Evolutionary conservation across 2,797 vertebrate genomes (phyloP), one percentile per base, ranked within the genome.

Genomic region (Bufotes viridis): DNA sequence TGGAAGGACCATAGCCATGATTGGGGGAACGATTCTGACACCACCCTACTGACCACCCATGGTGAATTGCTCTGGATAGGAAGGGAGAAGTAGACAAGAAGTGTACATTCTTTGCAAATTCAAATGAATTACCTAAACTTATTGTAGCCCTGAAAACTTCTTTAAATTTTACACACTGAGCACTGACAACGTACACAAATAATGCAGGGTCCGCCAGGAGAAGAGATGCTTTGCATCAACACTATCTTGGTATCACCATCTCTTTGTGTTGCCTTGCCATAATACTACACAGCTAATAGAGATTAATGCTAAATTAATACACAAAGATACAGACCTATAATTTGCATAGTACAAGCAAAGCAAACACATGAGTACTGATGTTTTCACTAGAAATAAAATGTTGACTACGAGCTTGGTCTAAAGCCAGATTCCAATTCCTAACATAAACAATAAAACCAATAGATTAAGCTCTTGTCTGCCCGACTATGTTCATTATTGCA

Each of bases 361-460:
- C 72, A 74, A 72, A 74, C 42, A 74, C 1, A 22, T 22, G 34
- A 49, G 34, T 74, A 49, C 22, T 49, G 20, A 74, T 51, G 72
- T 76, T 76, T 76, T 76, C 49, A 14, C 49, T 76, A 76, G 74
- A 76, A 76, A 76, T 76, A 12, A 51, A n/a, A 53, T 53, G 22
- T 53, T 76, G 72, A 74, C 20, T 49, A 74, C 51, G 72, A 51
- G 49, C 72, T 74, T 74, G 49, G 18, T 53, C 13, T 24, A 5
- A 49, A 24, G 22, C 75, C 51, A n/a, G 20, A 55, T 78, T 6
- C 0, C 22, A n/a, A 53, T 24, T 55, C 42, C 22, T 55, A 78
- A 78, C 49, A 55, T 78, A 78, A 78, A 78, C 75, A 55, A 78
- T 55, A 24, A 24, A 15, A 24, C 49, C 14, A 55, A 51, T 24